Base-by-base conservation (phyloP, 2,113 vertebrate genomes). In the Sprattus sprattus region DNA sequence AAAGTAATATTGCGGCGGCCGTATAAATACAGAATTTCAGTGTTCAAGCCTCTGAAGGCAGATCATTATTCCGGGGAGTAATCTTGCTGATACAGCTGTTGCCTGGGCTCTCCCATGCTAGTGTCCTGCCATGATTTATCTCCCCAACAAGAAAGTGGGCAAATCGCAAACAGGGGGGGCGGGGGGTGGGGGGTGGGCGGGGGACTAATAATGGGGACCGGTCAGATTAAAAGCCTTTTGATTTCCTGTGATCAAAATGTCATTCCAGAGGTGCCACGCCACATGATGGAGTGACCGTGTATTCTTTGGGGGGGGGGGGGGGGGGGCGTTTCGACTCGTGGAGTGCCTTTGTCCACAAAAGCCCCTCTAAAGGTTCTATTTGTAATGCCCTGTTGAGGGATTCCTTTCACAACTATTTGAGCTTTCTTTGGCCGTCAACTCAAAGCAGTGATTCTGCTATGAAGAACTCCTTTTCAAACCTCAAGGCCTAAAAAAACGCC, bases 41-140 rank as follows among this genome's bases (percentile, higher is more conserved):
- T 32, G 71, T 28, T 13, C 1, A 11, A 32, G 28, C 1, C 28
- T 75, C 25, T 75, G 28, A 78, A 78, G 67, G 71, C 71, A 78
- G 32, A 39, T 78, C 39, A 78, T 78, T 39, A 78, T 78, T 78
- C 71, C 28, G 13, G 71, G 71, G 71, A 44, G 71, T 78, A 78
- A 78, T 78, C 71, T 78, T 78, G 71, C 71, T 78, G 71, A 78
- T 78, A 32, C 71, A 78, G 71, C 71, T 78, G 71, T 78, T 78
- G 71, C 28, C 71, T 1, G 25, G 25, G 71, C 71, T 78, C 71
- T 78, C 71, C 71, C 32, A 39, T 6, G 71, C 71, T 15, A 78
- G 71, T 78, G 71, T 78, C 71, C 71, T 78, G 71, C 71, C 32
- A 11, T 78, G 71, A 78, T 78, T 78, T 78, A 78, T 78, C 71